phyloP scores from a whole-genome alignment of 1,140 invertebrate genomes.

The Magallana ariakensis region DNA sequence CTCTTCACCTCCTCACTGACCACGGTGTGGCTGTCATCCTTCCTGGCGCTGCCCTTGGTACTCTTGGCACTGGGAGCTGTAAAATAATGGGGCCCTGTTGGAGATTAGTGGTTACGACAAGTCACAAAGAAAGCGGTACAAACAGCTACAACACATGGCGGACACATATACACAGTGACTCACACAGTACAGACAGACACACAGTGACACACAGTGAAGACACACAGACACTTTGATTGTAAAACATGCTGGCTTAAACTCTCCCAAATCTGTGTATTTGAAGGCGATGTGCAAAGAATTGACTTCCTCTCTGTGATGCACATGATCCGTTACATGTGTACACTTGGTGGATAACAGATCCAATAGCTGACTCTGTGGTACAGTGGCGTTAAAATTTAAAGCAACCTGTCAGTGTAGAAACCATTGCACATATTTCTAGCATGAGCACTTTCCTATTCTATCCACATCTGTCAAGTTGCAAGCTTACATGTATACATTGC shows the following conservation, averaged over 20 bases:
- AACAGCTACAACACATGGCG: background rate
- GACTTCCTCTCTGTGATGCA: background rate
- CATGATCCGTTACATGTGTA: no score
- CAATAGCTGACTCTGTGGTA: background rate
- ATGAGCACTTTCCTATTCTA: no score
- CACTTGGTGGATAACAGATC: background rate
- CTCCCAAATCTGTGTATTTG: background rate
- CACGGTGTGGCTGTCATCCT: constrained; percentile 44
- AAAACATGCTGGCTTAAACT: background rate
- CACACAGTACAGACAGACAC: background rate
- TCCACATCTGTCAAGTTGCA: no score
- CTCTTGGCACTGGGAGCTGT: constrained; percentile 65
- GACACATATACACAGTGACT: background rate
- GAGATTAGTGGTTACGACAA: constrained; percentile 40
- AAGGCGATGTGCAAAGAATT: background rate
- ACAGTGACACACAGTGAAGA: background rate
- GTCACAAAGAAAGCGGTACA: constrained; percentile 18
- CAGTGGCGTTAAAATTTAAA: background rate
- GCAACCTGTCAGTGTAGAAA: background rate
- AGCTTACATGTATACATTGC: no score
- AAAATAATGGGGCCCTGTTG: constrained; percentile 56
- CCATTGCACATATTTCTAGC: no score
- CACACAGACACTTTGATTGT: background rate
- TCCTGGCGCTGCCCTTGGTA: constrained; percentile 57
- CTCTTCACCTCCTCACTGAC: constrained; percentile 51